A percentile compares a stretch with the other conserved stretches of the same genome.
phyloP scores from a whole-genome alignment of 2,113 vertebrate species.

The Chloroceryle aenea region DNA sequence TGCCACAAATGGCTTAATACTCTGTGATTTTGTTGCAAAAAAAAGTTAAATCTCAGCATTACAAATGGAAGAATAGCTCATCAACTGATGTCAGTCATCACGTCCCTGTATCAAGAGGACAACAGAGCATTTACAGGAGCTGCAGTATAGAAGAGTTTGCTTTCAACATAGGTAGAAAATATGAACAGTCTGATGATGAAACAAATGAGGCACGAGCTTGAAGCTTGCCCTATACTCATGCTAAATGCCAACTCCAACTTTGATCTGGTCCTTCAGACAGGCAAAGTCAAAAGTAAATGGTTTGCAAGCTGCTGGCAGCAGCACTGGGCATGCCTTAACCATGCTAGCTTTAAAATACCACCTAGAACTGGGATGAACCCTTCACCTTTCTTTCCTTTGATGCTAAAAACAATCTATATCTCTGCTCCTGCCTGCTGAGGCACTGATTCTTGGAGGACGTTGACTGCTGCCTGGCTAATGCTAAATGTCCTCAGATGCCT shows the following conservation, averaged over 20 bases:
- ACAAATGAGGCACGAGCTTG: background rate
- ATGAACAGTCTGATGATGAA: background rate
- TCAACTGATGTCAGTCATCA: background rate
- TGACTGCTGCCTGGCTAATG: background rate
- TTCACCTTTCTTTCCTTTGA: constrained; percentile 34
- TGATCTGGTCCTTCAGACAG: background rate
- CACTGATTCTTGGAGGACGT: background rate
- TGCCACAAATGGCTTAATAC: background rate
- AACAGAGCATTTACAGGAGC: background rate
- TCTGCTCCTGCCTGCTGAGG: background rate
- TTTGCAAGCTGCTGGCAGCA: constrained; percentile 4
- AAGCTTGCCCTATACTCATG: background rate
- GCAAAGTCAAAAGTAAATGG: background rate
- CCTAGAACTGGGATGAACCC: constrained; percentile 8
- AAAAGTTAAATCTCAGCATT: background rate
- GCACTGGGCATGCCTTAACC: constrained; percentile 17
- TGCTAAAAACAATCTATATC: background rate
- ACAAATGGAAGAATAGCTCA: background rate
- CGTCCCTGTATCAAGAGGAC: background rate
- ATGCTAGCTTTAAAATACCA: background rate
- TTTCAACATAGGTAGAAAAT: background rate
- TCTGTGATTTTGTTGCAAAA: background rate
- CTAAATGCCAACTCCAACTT: background rate
- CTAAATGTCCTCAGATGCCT: background rate
- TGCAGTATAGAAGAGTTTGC: background rate